Evolutionary conservation across 1,140 invertebrate species (phyloP), one percentile per base, ranked within the genome.

Genomic region (Temnothorax curvispinosus): DNA sequence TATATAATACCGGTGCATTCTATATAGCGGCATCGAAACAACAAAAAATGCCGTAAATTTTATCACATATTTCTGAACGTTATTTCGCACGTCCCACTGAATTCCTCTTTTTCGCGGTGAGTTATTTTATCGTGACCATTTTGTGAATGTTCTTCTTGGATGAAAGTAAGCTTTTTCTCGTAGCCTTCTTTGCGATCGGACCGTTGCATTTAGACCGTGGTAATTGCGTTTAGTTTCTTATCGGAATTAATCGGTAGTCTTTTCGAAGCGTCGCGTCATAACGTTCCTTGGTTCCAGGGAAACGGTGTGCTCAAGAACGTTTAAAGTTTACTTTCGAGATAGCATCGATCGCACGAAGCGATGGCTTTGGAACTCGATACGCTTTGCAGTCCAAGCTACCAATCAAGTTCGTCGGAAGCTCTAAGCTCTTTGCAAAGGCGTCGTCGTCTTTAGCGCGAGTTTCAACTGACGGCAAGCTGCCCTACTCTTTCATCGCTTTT

Each of bases 21-120:
- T 84, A 74, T 56, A 44, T 13, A 75, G 54, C 50, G 21, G 41
- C 52, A 35, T 47, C 38, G 67, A 21, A 8, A 9, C 52, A 58
- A 56, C 41, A 84, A 60, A 74, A 84, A 60, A 50, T 13, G 41
- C n/a, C 80, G 41, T 84, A 84, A 84, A 84, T 74, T 84, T 35
- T 74, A 60, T 21, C 69, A n/a, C 67, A 41, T 62, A 74, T 82
- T 84, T 84, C 80, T 84, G 11, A 35, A 47, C 41, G 41, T 15
- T 75, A 60, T 58, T 75, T 84, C 69, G 32, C 69, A 18, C 54
- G 80, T 84, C 35, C 27, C 54, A 60, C 74, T 84, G 56, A 75
- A 84, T 84, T 50, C 15, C 44, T 50, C 56, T 75, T 27, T 18
- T 56, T 74, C 18, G 18, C 32, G 41, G 13, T 75, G 54, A 84